These are phyloP conservation scores for Andinoacara biseriatus DNA, from an alignment of 2,113 vertebrate genomes.

Conservation along the genomic window DNA sequence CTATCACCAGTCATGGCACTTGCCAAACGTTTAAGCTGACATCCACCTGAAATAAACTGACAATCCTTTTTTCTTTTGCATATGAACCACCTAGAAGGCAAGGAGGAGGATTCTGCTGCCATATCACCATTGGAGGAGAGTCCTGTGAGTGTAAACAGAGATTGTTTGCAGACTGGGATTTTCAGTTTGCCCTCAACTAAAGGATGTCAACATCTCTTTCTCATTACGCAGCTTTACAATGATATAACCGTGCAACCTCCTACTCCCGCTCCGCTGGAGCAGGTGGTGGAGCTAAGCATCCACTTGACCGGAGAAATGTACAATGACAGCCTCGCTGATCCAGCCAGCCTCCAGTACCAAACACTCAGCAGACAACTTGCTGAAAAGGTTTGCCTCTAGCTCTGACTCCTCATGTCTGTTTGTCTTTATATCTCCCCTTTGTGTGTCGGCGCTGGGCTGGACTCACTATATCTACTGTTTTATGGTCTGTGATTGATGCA, in stretches of 20 bases:
- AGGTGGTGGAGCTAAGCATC: constrained; percentile 88
- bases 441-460: background rate
- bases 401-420: background rate
- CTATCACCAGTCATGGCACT: background rate
- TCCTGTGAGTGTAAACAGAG: constrained; percentile 35
- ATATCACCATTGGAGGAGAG: constrained; percentile 38
- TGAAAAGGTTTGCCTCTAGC: constrained; percentile 81
- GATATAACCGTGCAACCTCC: constrained; percentile 81
- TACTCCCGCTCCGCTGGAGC: constrained; percentile 72
- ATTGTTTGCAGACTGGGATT: background rate
- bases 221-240: constrained; percentile 84
- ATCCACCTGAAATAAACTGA: constrained; percentile 15
- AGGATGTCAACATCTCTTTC: background rate
- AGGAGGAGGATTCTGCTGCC: constrained; percentile 12
- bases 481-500: constrained; percentile 38
- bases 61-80: background rate
- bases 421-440: constrained; percentile 4
- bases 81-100: constrained; percentile 18
- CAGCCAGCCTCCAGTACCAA: constrained; percentile 70
- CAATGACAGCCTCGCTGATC: constrained; percentile 82
- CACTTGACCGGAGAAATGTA: constrained; percentile 83
- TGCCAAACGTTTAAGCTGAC: constrained; percentile 15
- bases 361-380: constrained; percentile 82
- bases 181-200: background rate
- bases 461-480: background rate